These are phyloP conservation scores for Ophonus ardosiacus DNA, from an alignment of 2,888 invertebrate genomes.

Conservation along the genomic window DNA sequence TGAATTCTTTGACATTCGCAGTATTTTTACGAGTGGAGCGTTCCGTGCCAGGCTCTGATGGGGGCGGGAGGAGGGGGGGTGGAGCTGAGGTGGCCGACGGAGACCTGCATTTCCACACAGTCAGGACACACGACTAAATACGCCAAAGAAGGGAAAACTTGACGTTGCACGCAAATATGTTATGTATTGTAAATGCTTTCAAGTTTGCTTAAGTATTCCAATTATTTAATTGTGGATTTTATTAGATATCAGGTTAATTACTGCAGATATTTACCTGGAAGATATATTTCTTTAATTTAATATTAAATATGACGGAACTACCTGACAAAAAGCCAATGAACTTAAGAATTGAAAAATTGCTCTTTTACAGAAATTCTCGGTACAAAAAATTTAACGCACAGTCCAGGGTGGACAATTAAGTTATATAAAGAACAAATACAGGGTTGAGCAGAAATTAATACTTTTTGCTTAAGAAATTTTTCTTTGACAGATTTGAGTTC, in stretches of 20 bases:
- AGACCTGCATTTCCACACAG: slow-evolving; percentile 39
- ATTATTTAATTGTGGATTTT: slow-evolving; percentile 39
- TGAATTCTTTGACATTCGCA: slow-evolving; percentile 61
- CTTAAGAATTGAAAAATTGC: no score
- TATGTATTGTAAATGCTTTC: slow-evolving; percentile 28
- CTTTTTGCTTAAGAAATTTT: no score
- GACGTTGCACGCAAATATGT: slow-evolving; percentile 27
- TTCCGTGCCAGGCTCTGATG: slow-evolving; percentile 48
- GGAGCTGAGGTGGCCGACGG: not conserved
- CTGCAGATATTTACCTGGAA: not conserved
- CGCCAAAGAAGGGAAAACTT: slow-evolving; percentile 4
- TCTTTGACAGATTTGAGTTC: no score
- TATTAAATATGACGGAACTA: no score
- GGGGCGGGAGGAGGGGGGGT: no score
- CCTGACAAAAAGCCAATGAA: no score
- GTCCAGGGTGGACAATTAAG: no score
- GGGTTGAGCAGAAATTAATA: no score
- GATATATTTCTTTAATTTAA: no score
- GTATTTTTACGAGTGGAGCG: slow-evolving; percentile 58
- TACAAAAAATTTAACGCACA: no score
- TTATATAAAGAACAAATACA: no score
- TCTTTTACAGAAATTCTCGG: no score
- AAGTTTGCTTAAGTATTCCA: slow-evolving; percentile 27
- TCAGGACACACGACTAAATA: slow-evolving; percentile 56
- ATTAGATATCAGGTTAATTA: slow-evolving; percentile 11